These are phyloP conservation scores for Petrocephalus zakoni DNA, from an alignment of 2,113 vertebrate genomes.

Conservation along the genomic window DNA sequence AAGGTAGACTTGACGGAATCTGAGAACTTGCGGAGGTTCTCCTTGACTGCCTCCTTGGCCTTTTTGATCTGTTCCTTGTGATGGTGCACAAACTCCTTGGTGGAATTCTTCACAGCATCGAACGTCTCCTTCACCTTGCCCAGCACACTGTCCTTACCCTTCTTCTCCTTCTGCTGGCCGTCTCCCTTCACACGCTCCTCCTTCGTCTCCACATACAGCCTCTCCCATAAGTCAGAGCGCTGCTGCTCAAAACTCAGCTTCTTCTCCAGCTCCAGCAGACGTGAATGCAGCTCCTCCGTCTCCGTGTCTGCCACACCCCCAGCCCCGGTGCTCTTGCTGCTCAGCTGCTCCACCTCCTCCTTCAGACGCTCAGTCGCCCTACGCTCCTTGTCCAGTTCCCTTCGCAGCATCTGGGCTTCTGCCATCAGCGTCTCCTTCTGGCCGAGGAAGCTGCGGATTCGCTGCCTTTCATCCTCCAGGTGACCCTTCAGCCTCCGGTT, in stretches of 20 bases:
- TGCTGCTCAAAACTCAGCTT: conserved; percentile 89
- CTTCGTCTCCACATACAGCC: conserved; percentile 85
- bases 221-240: conserved; percentile 91
- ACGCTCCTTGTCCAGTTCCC: conserved; percentile 73
- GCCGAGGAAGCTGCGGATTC: conserved; percentile 58
- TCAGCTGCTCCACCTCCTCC: conserved; percentile 65
- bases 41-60: conserved; percentile 92
- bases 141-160: conserved; percentile 70
- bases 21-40: conserved; percentile 91
- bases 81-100: conserved; percentile 91
- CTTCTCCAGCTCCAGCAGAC: conserved; percentile 75
- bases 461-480: conserved; percentile 75
- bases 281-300: conserved; percentile 59
- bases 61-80: conserved; percentile 98
- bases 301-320: conserved; percentile 46
- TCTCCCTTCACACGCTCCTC: conserved; percentile 68
- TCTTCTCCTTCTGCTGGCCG: conserved; percentile 59
- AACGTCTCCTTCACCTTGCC: conserved; percentile 88
- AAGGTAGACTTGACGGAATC: conserved; percentile 94
- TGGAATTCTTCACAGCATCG: conserved; percentile 94
- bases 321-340: conserved; percentile 39
- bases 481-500: conserved; percentile 76
- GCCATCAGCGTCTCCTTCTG: conserved; percentile 70
- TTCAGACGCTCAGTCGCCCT: conserved; percentile 62
- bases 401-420: conserved; percentile 72